A percentile compares a stretch with the other conserved stretches of the same genome.
phyloP scores from a whole-genome alignment of 1,140 invertebrate genomes.

The Tetraneura akinire region DNA sequence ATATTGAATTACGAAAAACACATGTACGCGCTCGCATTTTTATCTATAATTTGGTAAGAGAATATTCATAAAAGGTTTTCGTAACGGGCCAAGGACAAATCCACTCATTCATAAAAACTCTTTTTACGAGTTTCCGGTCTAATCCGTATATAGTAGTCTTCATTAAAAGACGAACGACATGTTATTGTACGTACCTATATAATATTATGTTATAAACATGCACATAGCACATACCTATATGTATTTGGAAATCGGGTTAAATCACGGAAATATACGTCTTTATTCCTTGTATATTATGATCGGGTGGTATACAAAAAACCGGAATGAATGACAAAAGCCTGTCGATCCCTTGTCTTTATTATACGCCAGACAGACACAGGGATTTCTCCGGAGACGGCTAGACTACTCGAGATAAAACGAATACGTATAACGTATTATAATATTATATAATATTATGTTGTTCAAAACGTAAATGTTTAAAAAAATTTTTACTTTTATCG shows the following conservation, averaged over 20 bases:
- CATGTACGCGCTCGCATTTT: too few species aligned
- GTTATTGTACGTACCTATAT: too few species aligned
- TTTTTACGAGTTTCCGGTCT: constrained; percentile 43
- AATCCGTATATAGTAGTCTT: too few species aligned
- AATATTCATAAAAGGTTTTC: constrained; percentile 26
- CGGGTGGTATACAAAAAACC: constrained; percentile 14
- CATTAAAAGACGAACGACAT: constrained; percentile 5
- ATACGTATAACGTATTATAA: too few species aligned
- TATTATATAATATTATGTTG: neutral
- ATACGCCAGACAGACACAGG: constrained; percentile 26
- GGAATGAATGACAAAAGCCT: constrained; percentile 43
- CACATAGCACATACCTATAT: too few species aligned
- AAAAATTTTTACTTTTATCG: neutral
- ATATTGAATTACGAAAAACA: neutral
- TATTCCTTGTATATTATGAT: too few species aligned
- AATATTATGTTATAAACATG: too few species aligned
- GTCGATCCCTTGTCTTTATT: constrained; percentile 19
- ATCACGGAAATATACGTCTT: constrained; percentile 27
- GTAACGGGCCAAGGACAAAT: constrained; percentile 25
- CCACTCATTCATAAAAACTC: neutral
- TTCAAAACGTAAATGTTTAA: neutral
- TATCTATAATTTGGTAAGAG: neutral
- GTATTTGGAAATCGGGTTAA: constrained; percentile 37
- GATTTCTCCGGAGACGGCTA: neutral
- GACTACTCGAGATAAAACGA: neutral